Base-by-base conservation (phyloP, 2,888 invertebrate genomes). In the Drosophila ezoana region DNA sequence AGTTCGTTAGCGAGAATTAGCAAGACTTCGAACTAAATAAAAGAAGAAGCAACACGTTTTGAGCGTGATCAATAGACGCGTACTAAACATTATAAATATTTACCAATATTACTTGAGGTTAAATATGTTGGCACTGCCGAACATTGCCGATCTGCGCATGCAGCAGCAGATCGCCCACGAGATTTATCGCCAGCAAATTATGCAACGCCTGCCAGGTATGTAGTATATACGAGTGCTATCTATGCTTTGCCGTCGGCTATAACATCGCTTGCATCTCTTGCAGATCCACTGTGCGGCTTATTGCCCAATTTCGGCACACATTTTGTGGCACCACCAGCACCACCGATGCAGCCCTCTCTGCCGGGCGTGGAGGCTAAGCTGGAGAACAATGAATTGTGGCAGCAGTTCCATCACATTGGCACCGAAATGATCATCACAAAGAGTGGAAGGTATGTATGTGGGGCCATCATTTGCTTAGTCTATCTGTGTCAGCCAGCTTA, bases 341-440 rank as follows among this genome's bases (percentile, higher is more conserved):
- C 89, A 9, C 82, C 89, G n/a, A 16, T 62, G 16, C 89, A 90
- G 44, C 87, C 87, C 33, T 68, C 79, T 16, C 70, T 91, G 66
- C 90, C 90, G 0, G 91, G 91, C 20, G 90, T 91, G 45, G 89
- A 94, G 65, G 94, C 94, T 16, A 93, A 93, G 5, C 92, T 96
- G 40, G 93, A 95, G 68, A 95, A 96, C 90, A 93, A 93, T 6
- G 94, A 95, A 54, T 93, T 96, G 33, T 96, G 96, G 96, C 92
- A 94, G 57, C 93, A 95, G 66, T 96, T 96, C 92, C 94, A 95
- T 87, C 93, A 94, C 63, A 93, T 95, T 72, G 95, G 94, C 56
- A 96, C 95, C 0, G 96, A 96, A 91, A 96, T 96, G 96, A 96
- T 96, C 87, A 96, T 96, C 90, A 96, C 96, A 9, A 96, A 96